Evolutionary conservation across 2,113 vertebrate species (phyloP).

Genomic region (Silurus meridionalis): DNA sequence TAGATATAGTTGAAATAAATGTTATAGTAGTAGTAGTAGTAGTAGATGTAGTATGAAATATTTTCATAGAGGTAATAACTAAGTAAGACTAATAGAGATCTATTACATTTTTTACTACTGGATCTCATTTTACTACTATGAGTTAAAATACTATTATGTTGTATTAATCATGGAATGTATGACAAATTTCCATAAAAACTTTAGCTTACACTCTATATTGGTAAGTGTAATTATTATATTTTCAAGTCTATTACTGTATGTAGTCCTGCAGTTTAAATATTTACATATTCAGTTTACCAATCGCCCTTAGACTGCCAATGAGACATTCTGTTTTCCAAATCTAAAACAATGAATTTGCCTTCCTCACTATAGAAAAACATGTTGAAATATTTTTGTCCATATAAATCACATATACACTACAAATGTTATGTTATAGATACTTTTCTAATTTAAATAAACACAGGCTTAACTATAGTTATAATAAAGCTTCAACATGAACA

Average conservation of each 20-base stretch:
- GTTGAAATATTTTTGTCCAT: neutral
- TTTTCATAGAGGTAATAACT: too few relatives aligned
- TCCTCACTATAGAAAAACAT: neutral
- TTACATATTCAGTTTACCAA: neutral
- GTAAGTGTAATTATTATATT: neutral
- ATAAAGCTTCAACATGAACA: neutral
- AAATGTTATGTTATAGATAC: too few relatives aligned
- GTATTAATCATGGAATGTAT: neutral
- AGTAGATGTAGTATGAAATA: neutral
- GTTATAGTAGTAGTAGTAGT: neutral
- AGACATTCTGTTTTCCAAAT: neutral
- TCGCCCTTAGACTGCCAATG: neutral
- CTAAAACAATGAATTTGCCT: neutral
- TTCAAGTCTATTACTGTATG: too few relatives aligned
- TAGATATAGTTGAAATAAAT: neutral
- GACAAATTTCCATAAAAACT: neutral
- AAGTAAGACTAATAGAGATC: too few relatives aligned
- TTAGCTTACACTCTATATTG: neutral
- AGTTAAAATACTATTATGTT: neutral
- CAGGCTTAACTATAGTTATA: neutral
- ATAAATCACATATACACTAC: neutral
- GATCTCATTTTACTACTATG: too few relatives aligned
- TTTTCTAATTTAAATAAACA: neutral
- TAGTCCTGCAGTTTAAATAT: too few relatives aligned
- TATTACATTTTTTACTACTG: too few relatives aligned